Base-by-base conservation (phyloP, 2,113 vertebrate genomes). In the Plectropomus leopardus region DNA sequence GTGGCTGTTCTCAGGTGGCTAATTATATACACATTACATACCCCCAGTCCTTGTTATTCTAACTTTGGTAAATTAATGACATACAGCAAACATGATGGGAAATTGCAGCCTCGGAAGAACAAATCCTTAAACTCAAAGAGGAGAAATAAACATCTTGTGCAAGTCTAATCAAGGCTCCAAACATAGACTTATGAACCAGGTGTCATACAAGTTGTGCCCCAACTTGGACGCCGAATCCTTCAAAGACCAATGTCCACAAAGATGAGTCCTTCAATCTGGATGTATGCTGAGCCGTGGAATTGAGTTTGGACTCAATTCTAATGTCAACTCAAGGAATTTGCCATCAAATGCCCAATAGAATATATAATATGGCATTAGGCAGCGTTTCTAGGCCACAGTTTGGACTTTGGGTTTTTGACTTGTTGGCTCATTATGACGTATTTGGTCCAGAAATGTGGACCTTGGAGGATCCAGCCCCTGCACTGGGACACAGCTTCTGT, bases 11-110 rank as follows among this genome's bases (percentile, higher is more conserved):
- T 95, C 94, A 93, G 94, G 93, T 95, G 93, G 90, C 92, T 95
- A 95, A 95, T 96, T 94, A 95, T 90, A 94, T 87, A 93, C 92
- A 93, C 89, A 93, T 94, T 95, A 95, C 94, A 95, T 93, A 93
- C 87, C 89, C 89, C 13, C 36, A 88, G 86, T 89, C 59, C 88
- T 90, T 95, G 94, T 95, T 95, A 91, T 95, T 94, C 93, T 93
- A 92, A 93, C 94, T 91, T 91, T 78, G 50, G 88, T 85, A 90
- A 94, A 94, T 95, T 94, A 94, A 95, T 90, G 91, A 89, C 94
- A 93, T 87, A 88, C 83, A 91, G 85, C 69, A 84, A 92, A 93
- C 84, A 57, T 53, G 70, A 93, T 83, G 86, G 86, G 87, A 92
- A 93, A 85, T 44, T 67, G 78, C 42, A 76, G 86, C 83, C 54